Evolutionary conservation across 53 echinoderm and acorn worm species (phyloP), one percentile per base, ranked within the genome.

Genomic region (Patiria pectinifera): DNA sequence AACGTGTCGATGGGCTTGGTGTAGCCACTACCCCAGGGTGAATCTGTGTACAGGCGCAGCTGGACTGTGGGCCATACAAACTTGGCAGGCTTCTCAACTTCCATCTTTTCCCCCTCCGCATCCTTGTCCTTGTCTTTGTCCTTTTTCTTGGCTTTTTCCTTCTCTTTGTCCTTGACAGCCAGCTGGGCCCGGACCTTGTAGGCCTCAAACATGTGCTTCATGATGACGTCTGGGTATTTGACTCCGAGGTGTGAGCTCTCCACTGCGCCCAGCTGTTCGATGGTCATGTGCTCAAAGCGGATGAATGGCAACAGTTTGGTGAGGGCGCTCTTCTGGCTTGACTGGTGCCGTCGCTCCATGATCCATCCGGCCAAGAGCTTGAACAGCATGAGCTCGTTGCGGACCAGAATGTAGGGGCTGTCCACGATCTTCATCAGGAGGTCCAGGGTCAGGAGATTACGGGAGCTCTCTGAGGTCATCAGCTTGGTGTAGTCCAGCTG

Each of bases 171-270:
- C 78, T 43, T 78, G 61, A 78, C 43, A 3, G 90, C 80, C 62
- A 16, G 11, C 90, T 90, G 90, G 2, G 90, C 90, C 3, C 69
- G 80, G 23, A 48, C 22, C 80, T 90, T 90, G 69, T 90, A 90
- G 15, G 90, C 90, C 2, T 80, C 66, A 80, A 90, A 81, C 81
- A 81, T 90, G 47, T 80, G 62, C 69, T 66, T 90, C 53, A 90
- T 90, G 90, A 90, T 90, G 63, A 81, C 19, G 22, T 90, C 90
- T 0, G 90, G 63, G 90, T 69, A 90, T 63, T 81, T 80, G 14
- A 62, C 48, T 23, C 69, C 80, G 2, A 90, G 69, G 3, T 78
- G 11, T 4, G 80, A 45, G 6, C 61, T 81, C 47, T 90, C 90
- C 11, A 90, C 90, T 10, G 59, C 43, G 15, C 2, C 47, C 11